phyloP scores from a whole-genome alignment of 2,113 vertebrate genomes.

The Hydrochoerus hydrochaeris region DNA sequence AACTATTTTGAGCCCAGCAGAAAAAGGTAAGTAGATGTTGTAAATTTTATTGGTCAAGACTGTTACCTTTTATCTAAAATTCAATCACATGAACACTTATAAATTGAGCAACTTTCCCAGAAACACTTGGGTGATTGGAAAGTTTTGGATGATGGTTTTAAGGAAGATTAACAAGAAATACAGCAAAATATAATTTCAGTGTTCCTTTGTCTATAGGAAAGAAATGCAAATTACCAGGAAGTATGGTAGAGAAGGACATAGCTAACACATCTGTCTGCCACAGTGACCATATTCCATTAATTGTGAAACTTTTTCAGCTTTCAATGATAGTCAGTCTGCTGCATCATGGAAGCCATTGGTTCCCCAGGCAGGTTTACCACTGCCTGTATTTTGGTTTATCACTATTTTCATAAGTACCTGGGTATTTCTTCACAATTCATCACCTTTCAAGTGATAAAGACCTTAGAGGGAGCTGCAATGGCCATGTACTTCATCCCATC shows the following conservation, averaged over 20 bases:
- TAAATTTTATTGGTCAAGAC: slow-evolving; percentile 51
- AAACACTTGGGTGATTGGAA: slow-evolving; percentile 32
- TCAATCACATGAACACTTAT: slow-evolving; percentile 31
- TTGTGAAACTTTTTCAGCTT: neutral
- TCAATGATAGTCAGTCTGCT: neutral
- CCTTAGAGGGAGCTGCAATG: neutral
- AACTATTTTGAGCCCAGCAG: slow-evolving; percentile 91
- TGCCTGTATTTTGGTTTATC: neutral
- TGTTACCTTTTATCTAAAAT: slow-evolving; percentile 39
- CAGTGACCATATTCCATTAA: neutral
- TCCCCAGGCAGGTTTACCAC: neutral
- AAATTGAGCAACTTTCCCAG: slow-evolving; percentile 32
- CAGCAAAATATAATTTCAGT: slow-evolving; percentile 28
- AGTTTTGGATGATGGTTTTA: slow-evolving; percentile 15
- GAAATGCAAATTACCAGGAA: neutral
- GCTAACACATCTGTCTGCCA: neutral
- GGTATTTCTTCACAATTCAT: neutral
- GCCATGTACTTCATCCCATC: neutral
- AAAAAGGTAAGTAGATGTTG: slow-evolving; percentile 91
- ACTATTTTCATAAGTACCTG: slow-evolving; percentile 4
- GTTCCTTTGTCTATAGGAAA: slow-evolving; percentile 5
- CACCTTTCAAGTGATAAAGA: neutral
- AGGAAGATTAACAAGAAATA: slow-evolving; percentile 22
- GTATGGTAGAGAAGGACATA: neutral
- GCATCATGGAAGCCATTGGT: neutral